These are phyloP conservation scores for Pemphredon lugubris DNA, from an alignment of 2,888 invertebrate species.

Conservation along the genomic window DNA sequence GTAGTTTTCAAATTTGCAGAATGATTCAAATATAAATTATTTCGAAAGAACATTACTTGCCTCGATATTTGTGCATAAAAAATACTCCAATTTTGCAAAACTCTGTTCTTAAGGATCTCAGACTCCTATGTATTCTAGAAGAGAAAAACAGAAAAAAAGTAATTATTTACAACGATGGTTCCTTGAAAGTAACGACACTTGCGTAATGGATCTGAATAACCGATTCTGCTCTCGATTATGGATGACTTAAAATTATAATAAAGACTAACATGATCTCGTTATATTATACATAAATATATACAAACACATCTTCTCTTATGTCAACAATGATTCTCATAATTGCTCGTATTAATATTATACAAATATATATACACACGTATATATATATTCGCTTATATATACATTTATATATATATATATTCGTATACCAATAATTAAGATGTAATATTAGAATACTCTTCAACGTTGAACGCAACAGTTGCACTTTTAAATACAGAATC, in stretches of 20 bases:
- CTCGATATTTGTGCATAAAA: too few relatives aligned
- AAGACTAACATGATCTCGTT: slow-evolving; percentile 59
- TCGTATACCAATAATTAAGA: slow-evolving; percentile 66
- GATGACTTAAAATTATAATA: slow-evolving; percentile 61
- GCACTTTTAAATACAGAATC: slow-evolving; percentile 79
- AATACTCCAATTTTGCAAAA: too few relatives aligned
- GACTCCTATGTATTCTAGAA: too few relatives aligned
- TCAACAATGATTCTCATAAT: slow-evolving; percentile 67
- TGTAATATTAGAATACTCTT: slow-evolving; percentile 77
- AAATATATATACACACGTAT: slow-evolving; percentile 48
- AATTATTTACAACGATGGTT: neutral
- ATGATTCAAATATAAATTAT: too few relatives aligned
- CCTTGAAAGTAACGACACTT: slow-evolving; percentile 13
- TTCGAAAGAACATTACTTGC: too few relatives aligned
- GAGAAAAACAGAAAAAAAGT: slow-evolving; percentile 6
- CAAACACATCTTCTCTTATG: slow-evolving; percentile 69
- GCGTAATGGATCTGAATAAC: slow-evolving; percentile 52
- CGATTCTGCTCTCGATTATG: slow-evolving; percentile 54
- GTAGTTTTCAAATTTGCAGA: too few relatives aligned
- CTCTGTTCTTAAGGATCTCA: too few relatives aligned
- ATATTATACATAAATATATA: slow-evolving; percentile 74
- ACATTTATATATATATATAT: slow-evolving; percentile 46
- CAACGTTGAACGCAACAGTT: slow-evolving; percentile 75
- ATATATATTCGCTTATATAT: slow-evolving; percentile 47
- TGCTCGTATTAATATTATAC: slow-evolving; percentile 61